phyloP scores from a whole-genome alignment of 2,888 invertebrate genomes.

The Metellina segmentata region DNA sequence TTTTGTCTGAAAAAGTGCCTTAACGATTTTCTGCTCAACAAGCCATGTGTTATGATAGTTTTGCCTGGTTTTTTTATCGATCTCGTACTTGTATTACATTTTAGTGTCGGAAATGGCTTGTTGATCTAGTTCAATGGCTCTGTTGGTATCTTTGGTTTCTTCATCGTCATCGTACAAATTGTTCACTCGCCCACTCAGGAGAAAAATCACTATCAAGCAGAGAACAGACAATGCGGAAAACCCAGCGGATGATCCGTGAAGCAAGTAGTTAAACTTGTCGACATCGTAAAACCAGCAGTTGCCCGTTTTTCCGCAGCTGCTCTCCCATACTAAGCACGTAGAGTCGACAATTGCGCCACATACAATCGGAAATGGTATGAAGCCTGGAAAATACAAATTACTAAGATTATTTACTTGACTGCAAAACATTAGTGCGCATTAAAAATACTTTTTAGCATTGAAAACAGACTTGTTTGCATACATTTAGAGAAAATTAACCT shows the following conservation, averaged over 20 bases:
- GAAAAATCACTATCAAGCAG: conserved; percentile 78
- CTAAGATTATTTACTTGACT: neutral
- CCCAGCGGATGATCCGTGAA: conserved; percentile 83
- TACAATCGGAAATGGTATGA: conserved; percentile 87
- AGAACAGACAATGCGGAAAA: conserved; percentile 84
- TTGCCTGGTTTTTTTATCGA: no score
- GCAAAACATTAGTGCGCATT: neutral
- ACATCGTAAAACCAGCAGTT: conserved; percentile 87
- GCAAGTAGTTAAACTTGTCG: conserved; percentile 83
- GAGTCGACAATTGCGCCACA: conserved; percentile 88
- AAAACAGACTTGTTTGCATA: neutral
- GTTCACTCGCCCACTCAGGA: conserved; percentile 1
- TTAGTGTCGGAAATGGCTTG: neutral
- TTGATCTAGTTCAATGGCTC: neutral
- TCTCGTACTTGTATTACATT: neutral
- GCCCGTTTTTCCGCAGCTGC: conserved; percentile 84
- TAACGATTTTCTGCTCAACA: no score
- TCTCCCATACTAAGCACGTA: conserved; percentile 86
- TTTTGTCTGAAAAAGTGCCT: no score
- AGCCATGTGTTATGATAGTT: no score
- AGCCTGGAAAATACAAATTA: conserved; percentile 78
- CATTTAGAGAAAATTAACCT: neutral
- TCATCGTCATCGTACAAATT: conserved; percentile 64
- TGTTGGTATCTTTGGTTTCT: neutral
- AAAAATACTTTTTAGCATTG: neutral